Evolutionary conservation across 2,797 vertebrate genomes (phyloP), one percentile per base, ranked within the genome.

Genomic region (Taenioides sp.): DNA sequence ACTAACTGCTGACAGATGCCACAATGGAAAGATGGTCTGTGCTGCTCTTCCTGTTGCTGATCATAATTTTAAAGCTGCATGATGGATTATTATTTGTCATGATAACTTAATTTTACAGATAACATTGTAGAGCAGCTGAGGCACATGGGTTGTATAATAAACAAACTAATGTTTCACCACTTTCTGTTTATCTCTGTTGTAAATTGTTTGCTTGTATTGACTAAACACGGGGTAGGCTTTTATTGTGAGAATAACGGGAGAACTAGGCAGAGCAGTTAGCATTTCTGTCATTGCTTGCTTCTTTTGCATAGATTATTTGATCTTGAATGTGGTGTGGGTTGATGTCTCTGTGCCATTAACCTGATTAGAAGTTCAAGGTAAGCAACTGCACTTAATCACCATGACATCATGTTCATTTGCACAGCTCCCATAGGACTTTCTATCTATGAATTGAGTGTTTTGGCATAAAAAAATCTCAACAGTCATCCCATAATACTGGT

Each of bases 321-420:
- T 69, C 34, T 28, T n/a, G 1, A n/a, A 9, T 40, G 28, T 22
- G 7, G 23, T 17, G 67, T 77, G 70, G 72, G 67, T 69, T 61
- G 70, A 43, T 69, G 67, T 55, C 43, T 40, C 60, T 61, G 79
- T 52, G 12, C 23, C 67, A 68, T 75, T 80, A 84, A 84, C 78
- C 71, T 70, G 58, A 77, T 76, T 75, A 69, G 47, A 63, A 84
- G 80, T 49, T 61, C 49, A 76, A 62, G 40, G 23, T 23, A 64
- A 60, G 68, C 20, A 65, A 7, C 69, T 58, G 60, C 70, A 54
- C 65, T 73, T 23, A 79, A 80, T 82, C 65, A 77, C 62, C 62
- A 72, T n/a, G 4, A 65, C 67, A 17, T 75, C 7, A 59, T 67
- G 79, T 84, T 61, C 65, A 67, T 65, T 64, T 70, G 43, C 72